phyloP scores from a whole-genome alignment of 2,888 invertebrate species.

The Drosophila cyrtoloma region DNA sequence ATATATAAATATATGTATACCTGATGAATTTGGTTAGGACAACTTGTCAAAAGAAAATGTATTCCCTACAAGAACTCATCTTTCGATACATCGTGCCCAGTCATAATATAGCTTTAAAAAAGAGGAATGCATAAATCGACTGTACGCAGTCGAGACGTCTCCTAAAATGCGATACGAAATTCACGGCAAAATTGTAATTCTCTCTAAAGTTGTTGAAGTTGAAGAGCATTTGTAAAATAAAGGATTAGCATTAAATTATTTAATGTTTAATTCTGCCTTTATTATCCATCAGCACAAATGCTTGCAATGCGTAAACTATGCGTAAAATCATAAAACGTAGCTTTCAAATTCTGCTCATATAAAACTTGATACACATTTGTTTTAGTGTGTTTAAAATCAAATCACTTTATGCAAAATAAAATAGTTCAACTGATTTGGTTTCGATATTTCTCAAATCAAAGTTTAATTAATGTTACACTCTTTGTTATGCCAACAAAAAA shows the following conservation, averaged over 20 bases:
- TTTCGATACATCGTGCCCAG: background rate
- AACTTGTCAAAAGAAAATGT: background rate
- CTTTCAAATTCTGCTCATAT: background rate
- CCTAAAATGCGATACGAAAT: background rate
- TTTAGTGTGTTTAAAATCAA: background rate
- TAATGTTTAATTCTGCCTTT: background rate
- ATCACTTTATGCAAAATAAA: background rate
- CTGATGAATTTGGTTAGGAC: background rate
- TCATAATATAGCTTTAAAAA: background rate
- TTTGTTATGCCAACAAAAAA: background rate
- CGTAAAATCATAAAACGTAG: accelerated
- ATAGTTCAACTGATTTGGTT: background rate
- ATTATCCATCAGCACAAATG: background rate
- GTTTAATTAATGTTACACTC: background rate
- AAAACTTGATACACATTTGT: background rate
- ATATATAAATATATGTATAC: background rate
- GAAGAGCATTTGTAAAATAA: background rate
- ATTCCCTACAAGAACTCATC: background rate
- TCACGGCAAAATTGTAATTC: background rate
- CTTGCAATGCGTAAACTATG: too few species aligned
- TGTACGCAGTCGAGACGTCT: background rate
- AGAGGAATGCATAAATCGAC: too few species aligned
- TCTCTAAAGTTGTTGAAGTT: background rate
- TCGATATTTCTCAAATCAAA: background rate
- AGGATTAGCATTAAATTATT: background rate